Conservation (phyloP, 2,113 vertebrate species). For the Aepyceros melampus region DNA sequence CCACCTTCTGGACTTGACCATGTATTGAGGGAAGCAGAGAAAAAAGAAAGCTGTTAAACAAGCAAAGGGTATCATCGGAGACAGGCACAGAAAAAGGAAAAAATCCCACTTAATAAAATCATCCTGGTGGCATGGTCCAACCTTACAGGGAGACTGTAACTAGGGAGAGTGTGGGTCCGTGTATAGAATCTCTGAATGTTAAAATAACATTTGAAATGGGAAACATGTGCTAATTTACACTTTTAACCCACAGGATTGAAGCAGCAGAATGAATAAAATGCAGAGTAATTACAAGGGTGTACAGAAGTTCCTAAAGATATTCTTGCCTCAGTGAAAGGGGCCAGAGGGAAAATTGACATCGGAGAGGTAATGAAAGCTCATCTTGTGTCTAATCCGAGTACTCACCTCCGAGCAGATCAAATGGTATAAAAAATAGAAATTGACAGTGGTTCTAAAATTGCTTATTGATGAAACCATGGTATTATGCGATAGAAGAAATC, state of each 20-base stretch:
- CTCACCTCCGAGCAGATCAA: conserved; percentile 40
- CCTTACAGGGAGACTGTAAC: fast-evolving
- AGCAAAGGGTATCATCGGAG: background rate
- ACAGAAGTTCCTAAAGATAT: background rate
- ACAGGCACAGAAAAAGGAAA: background rate
- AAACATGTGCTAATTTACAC: conserved; percentile 6
- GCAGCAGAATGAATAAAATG: background rate
- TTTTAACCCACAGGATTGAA: conserved; percentile 4
- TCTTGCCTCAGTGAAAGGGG: background rate
- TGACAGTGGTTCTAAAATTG: conserved; percentile 49
- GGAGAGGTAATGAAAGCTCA: conserved; percentile 28
- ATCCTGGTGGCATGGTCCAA: fast-evolving
- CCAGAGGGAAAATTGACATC: background rate
- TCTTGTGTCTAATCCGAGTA: background rate
- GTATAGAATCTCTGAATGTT: background rate
- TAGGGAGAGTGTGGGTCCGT: fast-evolving
- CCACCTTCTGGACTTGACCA: fast-evolving
- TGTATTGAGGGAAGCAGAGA: fast-evolving
- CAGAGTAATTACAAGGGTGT: background rate
- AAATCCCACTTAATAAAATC: too few relatives aligned
- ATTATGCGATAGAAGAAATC: conserved; percentile 62
- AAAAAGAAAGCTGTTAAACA: fast-evolving
- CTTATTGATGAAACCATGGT: conserved; percentile 68
- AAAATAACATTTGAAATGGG: background rate
- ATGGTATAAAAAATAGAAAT: conserved; percentile 67